Evolutionary conservation across 2,888 invertebrate genomes (phyloP), one percentile per base, ranked within the genome.

Genomic region (Diarsia brunnea): DNA sequence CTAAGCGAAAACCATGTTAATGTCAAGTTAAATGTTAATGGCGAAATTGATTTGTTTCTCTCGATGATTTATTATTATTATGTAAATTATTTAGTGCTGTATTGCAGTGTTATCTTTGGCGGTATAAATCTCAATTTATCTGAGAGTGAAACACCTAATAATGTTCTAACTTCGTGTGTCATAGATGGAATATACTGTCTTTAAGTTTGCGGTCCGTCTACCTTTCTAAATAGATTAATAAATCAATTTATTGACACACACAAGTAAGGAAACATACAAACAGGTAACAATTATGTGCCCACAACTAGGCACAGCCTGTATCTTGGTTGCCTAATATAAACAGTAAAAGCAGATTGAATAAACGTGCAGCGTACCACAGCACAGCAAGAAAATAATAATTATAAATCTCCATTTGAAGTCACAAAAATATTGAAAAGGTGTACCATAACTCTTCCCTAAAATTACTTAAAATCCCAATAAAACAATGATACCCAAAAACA

Each of bases 11-110:
- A 79, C 70, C 70, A 79, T 82, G 80, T 87, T 85, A 77, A 72
- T 82, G 85, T 88, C 85, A 84, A 82, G 75, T 85, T 71, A 77
- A 75, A 76, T 79, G 77, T 79, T 83, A 67, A 85, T 79, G 81
- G 58, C 43, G 63, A 64, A 79, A 75, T 79, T 85, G 67, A 87
- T 87, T 82, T 84, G 79, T 87, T 81, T 74, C 78, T 58, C 61
- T 49, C 7, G 16, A 70, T 85, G 69, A 85, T 84, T 83, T 79
- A 81, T 81, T 73, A 64, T 38, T 67, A 60, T 58, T 60, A 31
- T 14, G 14, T 73, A 68, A 73, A 75, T 81, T 51, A 69, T 47
- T 70, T 72, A 55, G 27, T 55, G 11, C 24, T 61, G 43, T 38
- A 76, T 45, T 43, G 24, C 16, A 51, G 49, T 69, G 72, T 79